These are phyloP conservation scores for Odiellus spinosus DNA, from an alignment of 2,888 invertebrate genomes.

Conservation along the genomic window DNA sequence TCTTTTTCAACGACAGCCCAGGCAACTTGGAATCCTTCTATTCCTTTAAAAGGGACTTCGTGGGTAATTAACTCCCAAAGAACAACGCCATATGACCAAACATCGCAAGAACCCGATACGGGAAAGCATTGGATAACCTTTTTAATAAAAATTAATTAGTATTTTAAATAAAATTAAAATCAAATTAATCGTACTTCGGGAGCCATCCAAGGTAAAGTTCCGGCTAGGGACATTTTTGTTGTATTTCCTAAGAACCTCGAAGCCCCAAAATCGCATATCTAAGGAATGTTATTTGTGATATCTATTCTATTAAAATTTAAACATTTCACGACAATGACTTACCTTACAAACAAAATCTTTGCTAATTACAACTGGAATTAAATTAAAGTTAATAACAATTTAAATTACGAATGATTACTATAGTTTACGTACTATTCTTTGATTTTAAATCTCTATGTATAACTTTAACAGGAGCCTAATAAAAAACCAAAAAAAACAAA, in stretches of 20 bases:
- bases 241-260: constrained; percentile 29
- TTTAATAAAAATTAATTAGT: neutral
- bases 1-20: constrained; percentile 33
- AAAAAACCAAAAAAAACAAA: too few species aligned
- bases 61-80: constrained; percentile 34
- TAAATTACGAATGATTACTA: neutral
- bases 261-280: constrained; percentile 36
- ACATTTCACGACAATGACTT: neutral
- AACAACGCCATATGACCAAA: constrained; percentile 34
- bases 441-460: constrained; percentile 33
- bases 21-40: constrained; percentile 33
- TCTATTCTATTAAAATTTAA: too few species aligned
- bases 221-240: constrained; percentile 32
- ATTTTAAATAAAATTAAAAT: neutral
- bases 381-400: constrained; percentile 5
- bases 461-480: constrained; percentile 31
- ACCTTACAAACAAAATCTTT: constrained; percentile 22
- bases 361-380: constrained; percentile 25
- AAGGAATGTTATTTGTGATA: neutral
- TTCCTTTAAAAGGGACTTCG: constrained; percentile 30
- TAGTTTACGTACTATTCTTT: constrained; percentile 27
- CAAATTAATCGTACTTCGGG: constrained; percentile 28
- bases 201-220: constrained; percentile 35
- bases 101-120: constrained; percentile 31
- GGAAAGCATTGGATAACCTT: constrained; percentile 32